Conservation (phyloP, 1,140 invertebrate species). For the Meloidogyne chitwoodi region DNA sequence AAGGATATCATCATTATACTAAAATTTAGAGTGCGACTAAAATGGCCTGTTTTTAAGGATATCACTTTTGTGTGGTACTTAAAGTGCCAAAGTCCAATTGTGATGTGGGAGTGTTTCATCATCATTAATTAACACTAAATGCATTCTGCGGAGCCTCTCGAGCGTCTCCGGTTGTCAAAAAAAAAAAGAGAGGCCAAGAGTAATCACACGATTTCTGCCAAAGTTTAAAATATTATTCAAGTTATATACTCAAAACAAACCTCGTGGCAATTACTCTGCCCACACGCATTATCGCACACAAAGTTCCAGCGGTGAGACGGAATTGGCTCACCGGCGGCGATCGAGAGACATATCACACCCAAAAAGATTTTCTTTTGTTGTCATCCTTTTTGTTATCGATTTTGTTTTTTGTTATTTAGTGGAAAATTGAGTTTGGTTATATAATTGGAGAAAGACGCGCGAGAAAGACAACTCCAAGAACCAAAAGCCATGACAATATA, state of each 20-base stretch:
- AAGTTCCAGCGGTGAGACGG: background rate
- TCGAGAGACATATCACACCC: conserved; percentile 13
- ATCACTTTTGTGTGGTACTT: background rate
- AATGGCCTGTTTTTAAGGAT: background rate
- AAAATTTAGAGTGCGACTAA: background rate
- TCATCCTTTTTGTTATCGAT: background rate
- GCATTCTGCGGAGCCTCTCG: background rate
- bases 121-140: background rate
- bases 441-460: background rate
- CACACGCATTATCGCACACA: background rate
- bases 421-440: background rate
- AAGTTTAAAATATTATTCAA: background rate
- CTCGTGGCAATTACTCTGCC: conserved; percentile 20
- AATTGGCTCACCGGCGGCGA: conserved; percentile 2
- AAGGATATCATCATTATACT: too few species aligned
- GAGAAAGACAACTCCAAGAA: background rate
- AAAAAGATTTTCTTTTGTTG: background rate
- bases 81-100: background rate
- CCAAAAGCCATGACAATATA: background rate
- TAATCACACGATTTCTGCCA: conserved; percentile 17
- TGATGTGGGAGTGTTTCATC: background rate
- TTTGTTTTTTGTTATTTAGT: background rate
- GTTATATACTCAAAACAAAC: background rate
- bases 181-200: background rate
- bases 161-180: background rate